Evolutionary conservation across 2,797 vertebrate species (phyloP).

Genomic region (Chaetodon trifasciatus): DNA sequence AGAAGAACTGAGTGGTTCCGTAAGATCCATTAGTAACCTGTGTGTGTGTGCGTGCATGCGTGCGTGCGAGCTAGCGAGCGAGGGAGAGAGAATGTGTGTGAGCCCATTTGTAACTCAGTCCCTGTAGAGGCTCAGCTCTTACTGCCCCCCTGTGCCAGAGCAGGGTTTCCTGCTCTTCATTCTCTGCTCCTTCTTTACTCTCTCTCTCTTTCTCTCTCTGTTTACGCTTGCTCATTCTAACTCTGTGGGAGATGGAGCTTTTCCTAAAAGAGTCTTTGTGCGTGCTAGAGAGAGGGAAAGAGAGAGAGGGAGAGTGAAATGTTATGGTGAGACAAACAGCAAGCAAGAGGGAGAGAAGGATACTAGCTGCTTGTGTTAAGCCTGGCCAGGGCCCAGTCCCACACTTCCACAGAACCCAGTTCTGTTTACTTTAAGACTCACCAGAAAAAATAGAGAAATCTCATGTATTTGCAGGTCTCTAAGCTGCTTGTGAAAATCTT

Average conservation of each 20-base stretch:
- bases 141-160: slow-evolving; percentile 74
- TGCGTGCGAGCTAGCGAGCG: too few relatives aligned
- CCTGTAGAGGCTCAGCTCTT: slow-evolving; percentile 68
- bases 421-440: slow-evolving; percentile 62
- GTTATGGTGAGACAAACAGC: slow-evolving; percentile 60
- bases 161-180: slow-evolving; percentile 73
- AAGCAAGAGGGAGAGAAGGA: slow-evolving; percentile 58
- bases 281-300: slow-evolving; percentile 36
- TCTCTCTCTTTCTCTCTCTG: slow-evolving; percentile 54
- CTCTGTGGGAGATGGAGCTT: slow-evolving; percentile 78
- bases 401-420: slow-evolving; percentile 58
- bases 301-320: slow-evolving; percentile 56
- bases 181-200: slow-evolving; percentile 47
- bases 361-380: slow-evolving; percentile 71
- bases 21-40: slow-evolving; percentile 80
- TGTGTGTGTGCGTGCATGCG: too few relatives aligned
- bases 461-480: slow-evolving; percentile 7
- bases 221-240: slow-evolving; percentile 64
- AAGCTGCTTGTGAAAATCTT: slow-evolving; percentile 6
- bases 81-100: neutral
- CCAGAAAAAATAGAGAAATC: slow-evolving; percentile 39
- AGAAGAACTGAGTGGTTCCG: slow-evolving; percentile 66
- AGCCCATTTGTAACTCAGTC: slow-evolving; percentile 82
- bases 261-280: slow-evolving; percentile 84
- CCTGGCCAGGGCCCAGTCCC: slow-evolving; percentile 65